A percentile compares a stretch with the other conserved stretches of the same genome.
Conservation (phyloP, 2,113 vertebrate species). For the Nettapus auritus region DNA sequence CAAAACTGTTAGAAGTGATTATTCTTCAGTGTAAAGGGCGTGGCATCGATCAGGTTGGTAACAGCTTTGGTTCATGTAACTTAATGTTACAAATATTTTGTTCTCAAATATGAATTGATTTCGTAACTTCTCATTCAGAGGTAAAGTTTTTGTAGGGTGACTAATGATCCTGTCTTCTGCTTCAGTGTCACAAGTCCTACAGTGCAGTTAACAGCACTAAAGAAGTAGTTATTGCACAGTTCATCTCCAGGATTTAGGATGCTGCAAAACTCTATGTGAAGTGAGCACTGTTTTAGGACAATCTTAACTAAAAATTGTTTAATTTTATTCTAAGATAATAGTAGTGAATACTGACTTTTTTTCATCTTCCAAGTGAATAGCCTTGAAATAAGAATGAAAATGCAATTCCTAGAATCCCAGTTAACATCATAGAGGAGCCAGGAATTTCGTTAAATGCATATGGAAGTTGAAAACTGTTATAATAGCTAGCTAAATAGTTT, state of each 20-base stretch:
- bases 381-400: background rate
- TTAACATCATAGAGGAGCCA: background rate
- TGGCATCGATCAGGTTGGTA: slow-evolving; percentile 94
- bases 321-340: background rate
- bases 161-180: background rate
- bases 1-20: slow-evolving; percentile 95
- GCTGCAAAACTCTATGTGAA: background rate
- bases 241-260: background rate
- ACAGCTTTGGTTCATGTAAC: background rate
- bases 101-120: background rate
- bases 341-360: background rate
- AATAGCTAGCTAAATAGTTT: background rate
- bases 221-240: background rate
- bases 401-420: background rate
- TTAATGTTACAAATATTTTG: accelerated
- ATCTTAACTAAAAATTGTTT: background rate
- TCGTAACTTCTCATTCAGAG: too few species aligned
- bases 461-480: background rate
- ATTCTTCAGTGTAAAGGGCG: slow-evolving; percentile 98
- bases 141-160: background rate
- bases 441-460: background rate
- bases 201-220: background rate
- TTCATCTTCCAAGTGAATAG: background rate
- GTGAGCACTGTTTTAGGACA: background rate
- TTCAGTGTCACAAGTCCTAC: background rate